Base-by-base conservation (phyloP, 2,797 vertebrate genomes). In the Xyrichtys novacula region DNA sequence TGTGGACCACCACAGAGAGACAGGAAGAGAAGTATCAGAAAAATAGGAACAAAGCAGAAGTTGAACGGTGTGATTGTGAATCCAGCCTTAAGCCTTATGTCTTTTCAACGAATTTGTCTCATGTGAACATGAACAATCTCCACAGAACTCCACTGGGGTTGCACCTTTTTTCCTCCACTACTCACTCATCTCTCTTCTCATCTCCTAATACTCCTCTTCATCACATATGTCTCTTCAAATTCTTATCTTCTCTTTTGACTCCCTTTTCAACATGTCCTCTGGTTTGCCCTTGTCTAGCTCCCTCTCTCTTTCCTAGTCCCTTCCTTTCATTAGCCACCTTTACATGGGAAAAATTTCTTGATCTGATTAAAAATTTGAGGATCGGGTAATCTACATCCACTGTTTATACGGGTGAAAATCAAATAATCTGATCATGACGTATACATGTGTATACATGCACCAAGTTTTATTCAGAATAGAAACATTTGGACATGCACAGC, bases 21-120 rank as follows among this genome's bases (percentile, higher is more conserved):
- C 20, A 53, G 54, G 23, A 25, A 34, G 57, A 3, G 22, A 20
- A 28, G 28, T 47, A 40, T 5, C 14, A 25, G 60, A 31, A 40
- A 55, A 53, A 44, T 57, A 55, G 47, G 69, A 75, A 19, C 34
- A 80, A 59, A 67, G 66, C 31, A 1, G 20, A 17, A 36, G 15
- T 43, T 8, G 25, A n/a, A n/a, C 0, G 5, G 65, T 28, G 47
- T 78, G 86, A 75, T 88, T 89, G 84, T 78, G 65, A 89, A 88
- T 88, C 81, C 26, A 78, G 42, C 79, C 66, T 75, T 86, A 85
- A 85, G 72, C 87, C 81, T 79, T 48, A 63, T 67, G 78, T 85
- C 77, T 63, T 79, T 71, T 63, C 8, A 0, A 20, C 58, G 47
- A 72, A 78, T 78, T 43, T 22, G 29, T 71, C 71, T 85, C 54